Evolutionary conservation across 2,113 vertebrate genomes (phyloP), one percentile per base, ranked within the genome.

Genomic region (Hirundichthys speculiger): DNA sequence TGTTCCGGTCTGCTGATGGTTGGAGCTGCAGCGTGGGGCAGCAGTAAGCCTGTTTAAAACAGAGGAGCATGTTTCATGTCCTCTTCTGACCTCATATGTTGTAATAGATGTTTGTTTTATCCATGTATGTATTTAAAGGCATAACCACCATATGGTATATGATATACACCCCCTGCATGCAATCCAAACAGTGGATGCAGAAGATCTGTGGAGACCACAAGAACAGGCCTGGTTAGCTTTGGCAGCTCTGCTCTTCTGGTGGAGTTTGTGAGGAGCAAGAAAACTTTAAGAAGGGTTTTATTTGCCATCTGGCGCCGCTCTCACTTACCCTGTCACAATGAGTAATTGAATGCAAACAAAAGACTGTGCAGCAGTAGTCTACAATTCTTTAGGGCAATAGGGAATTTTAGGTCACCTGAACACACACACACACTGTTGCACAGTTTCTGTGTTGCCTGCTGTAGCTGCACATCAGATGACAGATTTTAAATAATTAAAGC

Each of bases 1-100:
- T 34, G 3, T 62, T 69, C 14, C 9, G 60, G 45, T 73, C 59
- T 14, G 24, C 27, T 22, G 54, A 53, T 40, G 57, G 64, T 78
- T 71, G 30, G 51, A 63, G 50, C 18, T 41, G 11, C 25, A 56
- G 60, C 5, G 0, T 1, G 60, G 2, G 8, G 25, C 68, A 49
- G 25, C 10, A 60, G 49, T 41, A 41, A 76, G 46, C 43, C 54
- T 41, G 46, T 48, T 56, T 21, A 69, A 51, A 71, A 18, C 46
- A 18, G 42, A 4, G 30, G n/a, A 13, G 15, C 52, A 40, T 19
- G 15, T 55, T 50, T 65, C 6, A 34, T 34, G 64, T 67, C 56
- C 22, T 18, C 43, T 0, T 1, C 59, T 57, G 11, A 46, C 58
- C 54, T 63, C 30, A 34, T 22, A 8, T 56, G 21, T 58, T 30